phyloP scores from a whole-genome alignment of 2,888 invertebrate genomes.

The Drosophila nr. perissopoda region DNA sequence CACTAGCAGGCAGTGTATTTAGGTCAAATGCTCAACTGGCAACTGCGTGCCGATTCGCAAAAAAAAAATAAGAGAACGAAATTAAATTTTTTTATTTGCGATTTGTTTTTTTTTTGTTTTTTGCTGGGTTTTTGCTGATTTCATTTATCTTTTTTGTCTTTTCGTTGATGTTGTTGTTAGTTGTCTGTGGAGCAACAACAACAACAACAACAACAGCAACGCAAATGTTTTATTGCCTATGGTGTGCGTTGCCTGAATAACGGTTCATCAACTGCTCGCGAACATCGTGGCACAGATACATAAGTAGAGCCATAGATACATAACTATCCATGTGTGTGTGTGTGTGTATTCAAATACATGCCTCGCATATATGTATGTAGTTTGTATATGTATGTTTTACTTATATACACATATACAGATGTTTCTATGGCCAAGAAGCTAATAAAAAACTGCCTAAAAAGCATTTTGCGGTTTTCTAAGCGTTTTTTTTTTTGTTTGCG shows the following conservation, averaged over 20 bases:
- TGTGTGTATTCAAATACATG: not conserved
- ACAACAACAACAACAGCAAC: slow-evolving; percentile 15
- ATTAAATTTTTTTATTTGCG: slow-evolving; percentile 36
- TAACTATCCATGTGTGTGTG: not conserved
- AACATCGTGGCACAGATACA: slow-evolving; percentile 41
- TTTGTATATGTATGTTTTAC: slow-evolving; percentile 8
- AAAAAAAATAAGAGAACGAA: slow-evolving; percentile 45
- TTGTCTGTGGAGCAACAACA: slow-evolving; percentile 31
- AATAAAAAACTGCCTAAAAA: slow-evolving; percentile 39
- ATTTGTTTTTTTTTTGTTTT: slow-evolving; percentile 25
- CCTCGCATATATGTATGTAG: not conserved
- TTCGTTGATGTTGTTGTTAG: slow-evolving; percentile 24
- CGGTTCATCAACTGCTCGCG: slow-evolving; percentile 55
- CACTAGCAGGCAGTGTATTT: slow-evolving; percentile 53
- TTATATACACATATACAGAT: not conserved
- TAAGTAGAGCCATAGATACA: slow-evolving; percentile 11
- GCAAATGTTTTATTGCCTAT: slow-evolving; percentile 55
- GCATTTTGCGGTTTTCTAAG: slow-evolving; percentile 18
- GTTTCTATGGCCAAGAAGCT: slow-evolving; percentile 30
- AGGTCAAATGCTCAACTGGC: slow-evolving; percentile 72
- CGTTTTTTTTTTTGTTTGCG: slow-evolving; percentile 5
- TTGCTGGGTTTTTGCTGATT: slow-evolving; percentile 51
- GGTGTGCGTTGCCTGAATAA: slow-evolving; percentile 57
- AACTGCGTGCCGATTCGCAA: slow-evolving; percentile 74
- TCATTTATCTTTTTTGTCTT: slow-evolving; percentile 54